A percentile compares a stretch with the other conserved stretches of the same genome.
phyloP scores from a whole-genome alignment of 2,797 vertebrate species.

The Molossus molossus region DNA sequence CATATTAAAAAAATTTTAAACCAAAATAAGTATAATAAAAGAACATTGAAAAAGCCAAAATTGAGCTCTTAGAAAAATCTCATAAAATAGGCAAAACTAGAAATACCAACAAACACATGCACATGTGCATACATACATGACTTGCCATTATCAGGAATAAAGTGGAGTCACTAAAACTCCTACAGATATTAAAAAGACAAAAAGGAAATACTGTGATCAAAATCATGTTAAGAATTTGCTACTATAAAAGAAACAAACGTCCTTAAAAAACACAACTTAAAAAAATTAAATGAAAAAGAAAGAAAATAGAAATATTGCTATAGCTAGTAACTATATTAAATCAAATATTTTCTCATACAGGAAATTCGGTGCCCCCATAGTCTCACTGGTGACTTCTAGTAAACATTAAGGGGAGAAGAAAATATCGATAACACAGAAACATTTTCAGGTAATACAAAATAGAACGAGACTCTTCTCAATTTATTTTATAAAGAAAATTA shows the following conservation, averaged over 20 bases:
- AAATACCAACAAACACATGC: not conserved
- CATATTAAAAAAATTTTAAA: not conserved
- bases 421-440: not conserved
- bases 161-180: not conserved
- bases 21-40: not conserved
- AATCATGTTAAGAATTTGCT: not conserved
- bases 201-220: constrained; percentile 11
- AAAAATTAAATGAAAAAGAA: not conserved
- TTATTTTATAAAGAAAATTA: not conserved
- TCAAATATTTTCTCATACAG: not conserved
- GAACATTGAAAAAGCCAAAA: not conserved
- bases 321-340: not conserved
- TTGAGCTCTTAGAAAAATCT: not conserved
- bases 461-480: not conserved
- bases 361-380: not conserved
- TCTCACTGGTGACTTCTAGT: not conserved
- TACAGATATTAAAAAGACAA: not conserved
- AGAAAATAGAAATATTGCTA: not conserved
- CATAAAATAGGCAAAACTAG: not conserved
- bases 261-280: not conserved
- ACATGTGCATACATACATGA: not conserved
- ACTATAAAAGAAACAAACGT: not conserved
- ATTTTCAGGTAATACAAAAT: not conserved
- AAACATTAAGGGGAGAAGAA: not conserved
- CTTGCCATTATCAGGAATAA: not conserved